These are phyloP conservation scores for Larimichthys polyactis DNA, from an alignment of 2,113 vertebrate genomes.

Conservation along the genomic window DNA sequence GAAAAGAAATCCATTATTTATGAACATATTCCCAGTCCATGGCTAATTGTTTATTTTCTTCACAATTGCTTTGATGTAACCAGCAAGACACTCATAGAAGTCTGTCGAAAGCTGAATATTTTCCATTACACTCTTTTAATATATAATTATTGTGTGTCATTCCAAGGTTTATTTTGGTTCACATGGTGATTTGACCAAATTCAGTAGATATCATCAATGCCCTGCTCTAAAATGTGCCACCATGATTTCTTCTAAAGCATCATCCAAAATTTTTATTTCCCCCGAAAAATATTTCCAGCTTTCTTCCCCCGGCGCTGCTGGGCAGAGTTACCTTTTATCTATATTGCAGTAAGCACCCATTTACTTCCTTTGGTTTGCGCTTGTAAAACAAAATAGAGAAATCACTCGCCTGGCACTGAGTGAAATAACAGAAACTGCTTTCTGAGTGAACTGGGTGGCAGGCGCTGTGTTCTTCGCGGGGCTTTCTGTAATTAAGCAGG, in stretches of 20 bases:
- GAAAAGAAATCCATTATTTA: conserved; percentile 88
- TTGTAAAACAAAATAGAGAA: conserved; percentile 63
- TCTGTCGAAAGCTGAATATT: conserved; percentile 81
- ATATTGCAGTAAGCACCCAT: conserved; percentile 19
- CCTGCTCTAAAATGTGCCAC: conserved; percentile 45
- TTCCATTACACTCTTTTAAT: conserved; percentile 81
- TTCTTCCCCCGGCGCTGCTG: conserved; percentile 12
- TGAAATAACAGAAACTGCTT: conserved; percentile 52
- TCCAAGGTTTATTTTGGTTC: conserved; percentile 78
- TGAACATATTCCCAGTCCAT: conserved; percentile 88
- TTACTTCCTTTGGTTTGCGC: conserved; percentile 40
- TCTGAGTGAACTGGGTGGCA: conserved; percentile 50
- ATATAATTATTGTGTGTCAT: conserved; percentile 81
- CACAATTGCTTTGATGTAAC: conserved; percentile 89
- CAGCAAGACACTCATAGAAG: conserved; percentile 81
- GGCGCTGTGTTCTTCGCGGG: conserved; percentile 61
- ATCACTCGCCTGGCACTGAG: conserved; percentile 40
- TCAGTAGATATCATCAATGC: conserved; percentile 44
- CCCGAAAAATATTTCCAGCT: conserved; percentile 34
- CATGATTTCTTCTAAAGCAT: conserved; percentile 27
- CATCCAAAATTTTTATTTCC: conserved; percentile 33
- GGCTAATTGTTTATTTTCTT: conserved; percentile 88
- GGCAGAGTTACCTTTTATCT: conserved; percentile 48
- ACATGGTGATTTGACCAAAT: conserved; percentile 65
- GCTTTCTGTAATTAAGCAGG: conserved; percentile 79